Conservation (phyloP, 35 echinoderm and acorn worm genomes). For the Diadema setosum region DNA sequence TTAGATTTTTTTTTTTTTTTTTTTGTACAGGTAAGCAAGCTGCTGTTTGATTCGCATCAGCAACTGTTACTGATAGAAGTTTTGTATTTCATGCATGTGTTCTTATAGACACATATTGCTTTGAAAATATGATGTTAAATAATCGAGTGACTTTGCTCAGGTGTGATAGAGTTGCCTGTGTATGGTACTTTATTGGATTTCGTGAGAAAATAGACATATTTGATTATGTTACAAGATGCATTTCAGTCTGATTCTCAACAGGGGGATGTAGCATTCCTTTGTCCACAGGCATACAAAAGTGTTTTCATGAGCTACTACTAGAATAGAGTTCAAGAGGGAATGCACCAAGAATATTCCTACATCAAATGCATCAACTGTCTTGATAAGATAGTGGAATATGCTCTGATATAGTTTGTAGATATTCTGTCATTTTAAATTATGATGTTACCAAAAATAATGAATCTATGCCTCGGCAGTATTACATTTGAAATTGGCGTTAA, state of each 20-base stretch:
- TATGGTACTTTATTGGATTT: no score
- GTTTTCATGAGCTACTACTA: neutral
- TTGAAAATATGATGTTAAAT: no score
- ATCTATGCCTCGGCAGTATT: no score
- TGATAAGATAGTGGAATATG: neutral
- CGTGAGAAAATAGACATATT: no score
- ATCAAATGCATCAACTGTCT: neutral
- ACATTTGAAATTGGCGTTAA: no score
- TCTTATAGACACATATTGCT: no score
- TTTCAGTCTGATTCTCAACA: neutral
- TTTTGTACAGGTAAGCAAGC: neutral
- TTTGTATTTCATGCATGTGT: no score
- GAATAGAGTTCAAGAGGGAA: neutral
- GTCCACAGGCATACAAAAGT: neutral
- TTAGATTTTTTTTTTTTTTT: neutral
- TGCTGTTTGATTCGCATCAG: no score
- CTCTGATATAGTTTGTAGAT: neutral
- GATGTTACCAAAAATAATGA: neutral
- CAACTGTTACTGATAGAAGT: no score
- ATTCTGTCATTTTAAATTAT: neutral
- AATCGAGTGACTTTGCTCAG: no score
- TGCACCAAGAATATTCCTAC: neutral
- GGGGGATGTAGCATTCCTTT: neutral
- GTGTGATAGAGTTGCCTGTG: no score
- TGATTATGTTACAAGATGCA: neutral